A percentile compares a stretch with the other conserved stretches of the same genome.
Conservation (phyloP, 2,888 invertebrate genomes). For the Monochamus alternatus region DNA sequence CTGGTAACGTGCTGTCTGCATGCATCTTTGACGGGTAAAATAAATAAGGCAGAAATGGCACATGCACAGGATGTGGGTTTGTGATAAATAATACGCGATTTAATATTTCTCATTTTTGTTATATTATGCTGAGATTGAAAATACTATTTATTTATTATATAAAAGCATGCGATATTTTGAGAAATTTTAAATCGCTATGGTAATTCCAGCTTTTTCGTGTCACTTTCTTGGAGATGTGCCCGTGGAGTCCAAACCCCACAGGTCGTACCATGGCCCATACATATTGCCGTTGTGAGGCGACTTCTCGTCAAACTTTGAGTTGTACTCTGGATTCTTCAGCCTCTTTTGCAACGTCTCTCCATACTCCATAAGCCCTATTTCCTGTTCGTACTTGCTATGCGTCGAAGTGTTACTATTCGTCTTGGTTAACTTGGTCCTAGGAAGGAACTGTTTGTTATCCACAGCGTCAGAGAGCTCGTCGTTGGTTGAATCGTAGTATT, state of each 20-base stretch:
- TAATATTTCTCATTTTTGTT: background rate
- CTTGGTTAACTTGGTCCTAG: constrained; percentile 81
- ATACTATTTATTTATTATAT: background rate
- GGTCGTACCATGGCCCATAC: constrained; percentile 92
- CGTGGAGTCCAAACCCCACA: constrained; percentile 86
- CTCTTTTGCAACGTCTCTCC: constrained; percentile 70
- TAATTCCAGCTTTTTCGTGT: background rate
- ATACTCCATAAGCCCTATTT: constrained; percentile 68
- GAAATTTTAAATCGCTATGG: constrained; percentile 21
- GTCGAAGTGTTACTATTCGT: constrained; percentile 68
- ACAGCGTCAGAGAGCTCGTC: constrained; percentile 67
- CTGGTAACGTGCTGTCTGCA: background rate
- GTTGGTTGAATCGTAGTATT: constrained; percentile 67
- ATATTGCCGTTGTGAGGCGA: constrained; percentile 78
- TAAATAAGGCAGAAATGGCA: constrained; percentile 31
- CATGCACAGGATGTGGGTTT: background rate
- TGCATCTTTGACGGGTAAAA: constrained; percentile 2
- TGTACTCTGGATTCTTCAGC: constrained; percentile 67
- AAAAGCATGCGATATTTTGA: constrained; percentile 13
- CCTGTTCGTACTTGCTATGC: constrained; percentile 66
- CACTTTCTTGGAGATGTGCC: constrained; percentile 67
- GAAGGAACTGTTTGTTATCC: constrained; percentile 76
- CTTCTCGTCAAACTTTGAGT: constrained; percentile 70
- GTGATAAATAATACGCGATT: background rate
- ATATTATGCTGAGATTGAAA: background rate